phyloP scores from a whole-genome alignment of 2,113 vertebrate genomes.

The Callopanchax toddi region DNA sequence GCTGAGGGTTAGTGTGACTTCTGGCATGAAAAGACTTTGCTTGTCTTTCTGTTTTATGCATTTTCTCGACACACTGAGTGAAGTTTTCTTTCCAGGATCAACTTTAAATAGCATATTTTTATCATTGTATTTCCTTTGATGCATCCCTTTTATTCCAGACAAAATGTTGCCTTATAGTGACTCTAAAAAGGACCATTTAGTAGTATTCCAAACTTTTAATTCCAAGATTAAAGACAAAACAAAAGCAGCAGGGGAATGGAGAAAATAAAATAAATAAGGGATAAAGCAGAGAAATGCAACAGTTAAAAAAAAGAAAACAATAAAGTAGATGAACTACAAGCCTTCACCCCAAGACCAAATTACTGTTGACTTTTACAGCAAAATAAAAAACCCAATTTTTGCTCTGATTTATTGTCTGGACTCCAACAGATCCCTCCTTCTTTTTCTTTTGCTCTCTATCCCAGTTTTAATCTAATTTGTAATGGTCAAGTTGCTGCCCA shows the following conservation, averaged over 20 bases:
- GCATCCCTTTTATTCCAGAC: no score
- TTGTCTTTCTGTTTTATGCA: slow-evolving; percentile 16
- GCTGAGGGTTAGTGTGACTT: slow-evolving; percentile 67
- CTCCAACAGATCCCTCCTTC: slow-evolving; percentile 20
- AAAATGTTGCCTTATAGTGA: not conserved
- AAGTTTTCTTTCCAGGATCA: no score
- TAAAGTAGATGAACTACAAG: slow-evolving; percentile 50
- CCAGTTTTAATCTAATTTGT: slow-evolving; percentile 66
- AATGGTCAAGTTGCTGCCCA: slow-evolving; percentile 65
- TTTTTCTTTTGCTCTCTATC: slow-evolving; percentile 32
- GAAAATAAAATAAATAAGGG: slow-evolving; percentile 33
- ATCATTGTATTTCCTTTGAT: no score
- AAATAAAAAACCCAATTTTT: slow-evolving; percentile 60
- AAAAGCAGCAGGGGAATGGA: not conserved
- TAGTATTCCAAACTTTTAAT: not conserved
- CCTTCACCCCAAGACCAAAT: slow-evolving; percentile 35
- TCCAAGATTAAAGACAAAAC: not conserved
- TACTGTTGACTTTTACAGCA: slow-evolving; percentile 50
- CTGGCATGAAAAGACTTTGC: slow-evolving; percentile 39
- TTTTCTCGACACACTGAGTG: no score
- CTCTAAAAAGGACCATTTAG: not conserved
- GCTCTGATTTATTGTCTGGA: slow-evolving; percentile 58
- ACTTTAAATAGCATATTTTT: no score
- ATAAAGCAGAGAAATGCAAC: slow-evolving; percentile 13
- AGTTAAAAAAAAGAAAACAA: slow-evolving; percentile 21